Conservation (phyloP, 2,113 vertebrate genomes). For the Jacana jacana region DNA sequence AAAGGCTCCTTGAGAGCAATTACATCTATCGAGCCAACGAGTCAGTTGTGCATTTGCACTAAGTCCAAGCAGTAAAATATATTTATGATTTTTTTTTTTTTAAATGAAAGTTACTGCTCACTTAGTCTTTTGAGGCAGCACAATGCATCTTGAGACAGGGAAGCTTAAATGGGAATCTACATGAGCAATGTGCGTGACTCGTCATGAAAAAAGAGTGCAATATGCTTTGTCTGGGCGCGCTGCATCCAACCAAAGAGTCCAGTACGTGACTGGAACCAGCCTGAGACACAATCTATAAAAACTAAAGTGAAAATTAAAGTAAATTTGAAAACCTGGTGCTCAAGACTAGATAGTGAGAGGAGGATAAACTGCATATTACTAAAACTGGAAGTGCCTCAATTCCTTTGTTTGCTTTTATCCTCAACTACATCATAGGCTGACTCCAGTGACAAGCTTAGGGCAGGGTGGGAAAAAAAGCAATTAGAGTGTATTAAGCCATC, state of each 20-base stretch:
- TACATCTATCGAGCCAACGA: conserved; percentile 51
- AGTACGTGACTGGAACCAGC: background rate
- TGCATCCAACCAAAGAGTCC: background rate
- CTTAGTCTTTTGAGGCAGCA: conserved; percentile 33
- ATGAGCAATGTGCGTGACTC: background rate
- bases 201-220: background rate
- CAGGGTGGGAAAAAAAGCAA: conserved; percentile 17
- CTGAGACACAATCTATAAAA: background rate
- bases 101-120: conserved; percentile 46
- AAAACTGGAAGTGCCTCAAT: background rate
- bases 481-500: background rate
- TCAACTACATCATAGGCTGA: background rate
- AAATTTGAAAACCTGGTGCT: background rate
- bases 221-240: background rate
- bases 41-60: conserved; percentile 50
- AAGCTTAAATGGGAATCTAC: conserved; percentile 13
- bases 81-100: conserved; percentile 49
- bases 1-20: conserved; percentile 66
- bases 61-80: conserved; percentile 54
- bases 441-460: background rate
- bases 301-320: background rate
- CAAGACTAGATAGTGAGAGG: background rate
- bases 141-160: conserved; percentile 1
- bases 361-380: background rate
- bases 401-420: conserved; percentile 21